These are phyloP conservation scores for Notoglanidium macrostoma DNA, from an alignment of 2,797 vertebrate genomes.

Conservation along the genomic window DNA sequence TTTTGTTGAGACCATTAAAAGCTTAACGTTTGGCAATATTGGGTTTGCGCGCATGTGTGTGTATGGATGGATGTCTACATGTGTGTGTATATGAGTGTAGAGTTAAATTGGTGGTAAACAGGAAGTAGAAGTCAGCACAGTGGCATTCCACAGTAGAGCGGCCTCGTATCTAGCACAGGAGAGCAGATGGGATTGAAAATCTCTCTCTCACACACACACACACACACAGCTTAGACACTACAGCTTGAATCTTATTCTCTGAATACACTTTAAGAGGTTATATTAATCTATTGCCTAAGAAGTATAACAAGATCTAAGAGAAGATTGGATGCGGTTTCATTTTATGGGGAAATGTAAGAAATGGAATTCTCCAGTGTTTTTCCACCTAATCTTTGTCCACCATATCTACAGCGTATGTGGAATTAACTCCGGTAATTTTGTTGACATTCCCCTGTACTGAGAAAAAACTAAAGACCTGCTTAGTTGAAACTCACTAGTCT, in stretches of 20 bases:
- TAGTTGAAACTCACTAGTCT: neutral
- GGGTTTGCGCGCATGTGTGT: too few species aligned
- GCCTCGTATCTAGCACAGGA: conserved; percentile 40
- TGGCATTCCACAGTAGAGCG: conserved; percentile 25
- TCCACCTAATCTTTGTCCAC: neutral
- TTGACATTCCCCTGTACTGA: neutral
- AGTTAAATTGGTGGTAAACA: conserved; percentile 49
- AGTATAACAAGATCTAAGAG: neutral
- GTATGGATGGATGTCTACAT: too few species aligned
- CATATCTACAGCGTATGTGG: neutral
- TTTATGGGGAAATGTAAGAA: neutral
- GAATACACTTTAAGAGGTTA: neutral
- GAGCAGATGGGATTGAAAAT: conserved; percentile 16
- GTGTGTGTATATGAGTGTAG: conserved; percentile 56
- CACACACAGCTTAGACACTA: neutral
- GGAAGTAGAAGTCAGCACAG: conserved; percentile 51
- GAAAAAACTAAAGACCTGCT: neutral
- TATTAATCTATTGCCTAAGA: neutral
- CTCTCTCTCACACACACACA: neutral
- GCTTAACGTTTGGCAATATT: too few species aligned
- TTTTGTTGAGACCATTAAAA: too few species aligned
- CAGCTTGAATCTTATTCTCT: neutral
- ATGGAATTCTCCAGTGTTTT: neutral
- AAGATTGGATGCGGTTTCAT: neutral
- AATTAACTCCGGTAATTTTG: neutral